A percentile compares a stretch with the other conserved stretches of the same genome.
These are phyloP conservation scores for Drosophila prolongata DNA, from an alignment of 2,888 invertebrate species.

Conservation along the genomic window DNA sequence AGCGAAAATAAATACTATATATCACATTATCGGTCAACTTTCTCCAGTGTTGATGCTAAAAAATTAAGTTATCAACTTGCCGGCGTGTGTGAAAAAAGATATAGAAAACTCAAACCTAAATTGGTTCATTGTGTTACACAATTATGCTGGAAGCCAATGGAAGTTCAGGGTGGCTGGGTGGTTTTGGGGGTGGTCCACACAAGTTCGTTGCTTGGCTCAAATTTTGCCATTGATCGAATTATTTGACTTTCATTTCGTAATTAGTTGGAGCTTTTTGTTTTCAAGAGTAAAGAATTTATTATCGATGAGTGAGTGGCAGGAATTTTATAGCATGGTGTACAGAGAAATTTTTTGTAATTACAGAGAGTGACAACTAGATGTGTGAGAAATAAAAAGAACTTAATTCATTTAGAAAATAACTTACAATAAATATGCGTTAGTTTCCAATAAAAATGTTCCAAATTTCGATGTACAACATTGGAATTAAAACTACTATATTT, in stretches of 20 bases:
- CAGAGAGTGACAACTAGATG: no score
- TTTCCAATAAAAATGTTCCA: no score
- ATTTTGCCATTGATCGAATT: conserved; percentile 30
- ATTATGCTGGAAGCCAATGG: conserved; percentile 12
- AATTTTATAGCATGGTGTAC: not conserved
- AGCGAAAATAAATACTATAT: conserved; percentile 10
- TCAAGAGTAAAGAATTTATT: not conserved
- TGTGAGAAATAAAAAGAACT: no score
- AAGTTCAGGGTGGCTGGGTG: conserved; percentile 10
- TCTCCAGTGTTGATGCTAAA: conserved; percentile 20
- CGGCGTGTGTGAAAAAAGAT: conserved; percentile 1
- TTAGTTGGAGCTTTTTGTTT: conserved; percentile 22
- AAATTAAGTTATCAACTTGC: conserved; percentile 42
- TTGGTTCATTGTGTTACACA: conserved; percentile 44
- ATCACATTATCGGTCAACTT: conserved; percentile 26
- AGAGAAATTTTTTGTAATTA: not conserved
- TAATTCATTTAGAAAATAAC: no score
- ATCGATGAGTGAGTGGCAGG: conserved; percentile 4
- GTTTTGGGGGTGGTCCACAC: conserved; percentile 1
- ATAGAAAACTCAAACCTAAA: conserved; percentile 22
- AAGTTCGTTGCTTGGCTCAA: conserved; percentile 15
- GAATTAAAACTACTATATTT: no score
- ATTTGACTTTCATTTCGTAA: conserved; percentile 33
- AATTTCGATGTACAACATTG: no score
- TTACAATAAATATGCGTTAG: no score